Percentiles rank a stretch among this genome's conserved stretches.
Evolutionary conservation across 2,113 vertebrate species (phyloP).

Genomic region (Hemiprocne comata): DNA sequence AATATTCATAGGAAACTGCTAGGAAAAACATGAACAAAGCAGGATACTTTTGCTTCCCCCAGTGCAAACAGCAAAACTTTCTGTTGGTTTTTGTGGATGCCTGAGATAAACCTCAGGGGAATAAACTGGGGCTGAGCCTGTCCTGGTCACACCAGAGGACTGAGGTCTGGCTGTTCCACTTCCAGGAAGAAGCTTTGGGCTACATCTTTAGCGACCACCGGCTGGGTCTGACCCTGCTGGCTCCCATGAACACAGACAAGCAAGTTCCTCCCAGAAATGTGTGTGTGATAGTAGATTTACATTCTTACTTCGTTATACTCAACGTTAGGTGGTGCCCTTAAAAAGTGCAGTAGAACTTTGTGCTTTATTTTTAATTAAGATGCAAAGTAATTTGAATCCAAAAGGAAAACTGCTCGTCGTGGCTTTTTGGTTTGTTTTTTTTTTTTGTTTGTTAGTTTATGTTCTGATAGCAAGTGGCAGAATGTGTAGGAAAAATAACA

Average conservation of each 20-base stretch:
- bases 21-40: background rate
- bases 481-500: background rate
- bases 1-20: background rate
- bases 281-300: background rate
- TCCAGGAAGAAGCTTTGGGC: background rate
- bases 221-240: background rate
- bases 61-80: background rate
- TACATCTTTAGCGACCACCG: accelerated
- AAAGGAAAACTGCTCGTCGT: background rate
- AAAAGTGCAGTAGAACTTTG: background rate
- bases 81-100: background rate
- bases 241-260: background rate
- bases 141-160: background rate
- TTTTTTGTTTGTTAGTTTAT: background rate
- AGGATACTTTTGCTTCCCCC: background rate
- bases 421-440: no score
- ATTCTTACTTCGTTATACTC: background rate
- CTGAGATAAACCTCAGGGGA: background rate
- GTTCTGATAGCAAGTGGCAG: background rate
- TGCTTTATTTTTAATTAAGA: background rate
- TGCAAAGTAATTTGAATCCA: background rate
- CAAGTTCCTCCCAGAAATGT: background rate
- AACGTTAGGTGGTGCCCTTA: background rate
- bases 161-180: background rate
- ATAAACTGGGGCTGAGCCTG: background rate